Evolutionary conservation across 2,888 invertebrate genomes (phyloP).

Genomic region (Cylloceria caligata): DNA sequence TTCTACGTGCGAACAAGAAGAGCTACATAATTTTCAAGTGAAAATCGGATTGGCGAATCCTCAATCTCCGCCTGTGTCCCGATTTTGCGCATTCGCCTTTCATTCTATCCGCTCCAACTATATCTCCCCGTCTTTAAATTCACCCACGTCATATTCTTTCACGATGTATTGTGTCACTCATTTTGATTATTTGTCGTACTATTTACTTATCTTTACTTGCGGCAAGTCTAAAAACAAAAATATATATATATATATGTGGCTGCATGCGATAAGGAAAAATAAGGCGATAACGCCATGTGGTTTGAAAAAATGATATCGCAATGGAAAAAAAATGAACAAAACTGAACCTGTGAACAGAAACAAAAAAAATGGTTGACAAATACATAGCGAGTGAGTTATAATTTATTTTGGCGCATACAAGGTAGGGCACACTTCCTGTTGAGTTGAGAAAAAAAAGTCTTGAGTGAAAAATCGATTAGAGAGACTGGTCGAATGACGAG

Average conservation of each 20-base stretch:
- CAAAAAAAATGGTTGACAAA: slow-evolving; percentile 43
- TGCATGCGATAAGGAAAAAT: slow-evolving; percentile 31
- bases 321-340: slow-evolving; percentile 30
- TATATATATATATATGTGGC: slow-evolving; percentile 16
- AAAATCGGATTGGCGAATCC: slow-evolving; percentile 45
- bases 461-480: neutral
- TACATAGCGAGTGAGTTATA: slow-evolving; percentile 31
- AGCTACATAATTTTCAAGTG: slow-evolving; percentile 35
- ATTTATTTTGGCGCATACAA: slow-evolving; percentile 33
- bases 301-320: slow-evolving; percentile 47
- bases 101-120: slow-evolving; percentile 8
- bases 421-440: slow-evolving; percentile 6
- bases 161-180: slow-evolving; percentile 20
- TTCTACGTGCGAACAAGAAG: slow-evolving; percentile 42
- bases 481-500: neutral
- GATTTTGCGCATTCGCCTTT: slow-evolving; percentile 15
- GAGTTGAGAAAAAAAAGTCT: slow-evolving; percentile 16
- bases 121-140: slow-evolving; percentile 12
- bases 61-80: neutral
- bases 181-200: slow-evolving; percentile 51
- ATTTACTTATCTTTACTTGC: slow-evolving; percentile 40
- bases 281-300: slow-evolving; percentile 10
- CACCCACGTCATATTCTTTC: slow-evolving; percentile 35
- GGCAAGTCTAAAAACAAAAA: slow-evolving; percentile 15
- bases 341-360: slow-evolving; percentile 32